These are phyloP conservation scores for Notolabrus celidotus DNA, from an alignment of 2,797 vertebrate genomes.

Conservation along the genomic window DNA sequence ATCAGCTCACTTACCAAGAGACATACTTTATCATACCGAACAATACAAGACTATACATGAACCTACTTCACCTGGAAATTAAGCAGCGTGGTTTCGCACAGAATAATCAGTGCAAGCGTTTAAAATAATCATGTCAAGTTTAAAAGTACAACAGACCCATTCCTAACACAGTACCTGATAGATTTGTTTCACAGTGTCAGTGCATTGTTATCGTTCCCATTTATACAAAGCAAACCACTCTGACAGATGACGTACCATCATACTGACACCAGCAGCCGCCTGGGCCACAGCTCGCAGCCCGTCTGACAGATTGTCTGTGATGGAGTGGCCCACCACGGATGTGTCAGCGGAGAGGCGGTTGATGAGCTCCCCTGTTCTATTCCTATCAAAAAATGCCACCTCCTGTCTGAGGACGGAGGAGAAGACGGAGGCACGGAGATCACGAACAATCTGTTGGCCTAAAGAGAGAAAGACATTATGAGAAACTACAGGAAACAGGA, in stretches of 20 bases:
- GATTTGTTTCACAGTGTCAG: not conserved
- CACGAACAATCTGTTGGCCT: constrained; percentile 95
- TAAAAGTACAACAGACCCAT: not conserved
- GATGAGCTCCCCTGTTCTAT: constrained; percentile 94
- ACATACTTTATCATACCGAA: constrained; percentile 20
- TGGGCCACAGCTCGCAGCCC: constrained; percentile 94
- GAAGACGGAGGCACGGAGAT: constrained; percentile 90
- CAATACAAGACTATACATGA: not conserved
- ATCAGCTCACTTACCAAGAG: not conserved
- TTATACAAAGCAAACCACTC: not conserved
- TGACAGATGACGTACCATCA: constrained; percentile 91
- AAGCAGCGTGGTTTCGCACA: too few relatives aligned
- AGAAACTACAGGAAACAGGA: not conserved
- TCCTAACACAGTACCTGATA: not conserved
- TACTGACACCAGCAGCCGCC: constrained; percentile 91
- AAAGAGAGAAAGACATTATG: constrained; percentile 12
- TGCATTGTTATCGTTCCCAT: not conserved
- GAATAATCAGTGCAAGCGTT: too few relatives aligned
- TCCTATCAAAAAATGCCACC: constrained; percentile 96
- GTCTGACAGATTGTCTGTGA: constrained; percentile 97
- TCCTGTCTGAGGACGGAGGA: constrained; percentile 95
- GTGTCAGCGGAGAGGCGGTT: constrained; percentile 97
- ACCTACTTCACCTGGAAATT: not conserved
- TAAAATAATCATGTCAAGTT: too few relatives aligned
- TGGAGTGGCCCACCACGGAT: constrained; percentile 88